Percentiles rank a stretch among this genome's conserved stretches.
These are phyloP conservation scores for Erethizon dorsatum DNA, from an alignment of 2,797 vertebrate genomes.

Conservation along the genomic window DNA sequence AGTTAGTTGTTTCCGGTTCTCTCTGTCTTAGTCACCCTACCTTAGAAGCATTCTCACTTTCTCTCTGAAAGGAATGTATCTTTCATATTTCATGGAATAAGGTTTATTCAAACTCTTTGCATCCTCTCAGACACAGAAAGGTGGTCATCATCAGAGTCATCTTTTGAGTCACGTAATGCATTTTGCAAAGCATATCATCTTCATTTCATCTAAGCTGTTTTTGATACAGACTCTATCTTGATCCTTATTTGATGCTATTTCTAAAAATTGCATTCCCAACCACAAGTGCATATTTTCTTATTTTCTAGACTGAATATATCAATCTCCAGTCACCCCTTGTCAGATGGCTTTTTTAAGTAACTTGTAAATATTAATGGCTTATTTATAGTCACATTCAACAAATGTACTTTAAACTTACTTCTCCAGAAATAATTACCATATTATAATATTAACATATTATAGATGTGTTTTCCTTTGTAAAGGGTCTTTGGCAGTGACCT, in stretches of 20 bases:
- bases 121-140: neutral
- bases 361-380: conserved; percentile 22
- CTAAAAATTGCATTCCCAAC: conserved; percentile 24
- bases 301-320: neutral
- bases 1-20: neutral
- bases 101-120: neutral
- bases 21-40: neutral
- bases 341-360: conserved; percentile 46
- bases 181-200: conserved; percentile 25
- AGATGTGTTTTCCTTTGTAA: neutral
- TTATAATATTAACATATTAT: neutral
- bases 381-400: neutral
- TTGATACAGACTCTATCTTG: conserved; percentile 2
- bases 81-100: neutral
- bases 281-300: neutral
- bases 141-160: neutral
- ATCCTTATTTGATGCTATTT: conserved; percentile 35
- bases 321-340: neutral
- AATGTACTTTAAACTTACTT: neutral
- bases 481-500: neutral
- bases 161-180: neutral
- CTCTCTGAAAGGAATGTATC: neutral
- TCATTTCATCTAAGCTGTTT: neutral
- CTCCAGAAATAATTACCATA: neutral
- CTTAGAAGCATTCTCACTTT: neutral